Evolutionary conservation across 2,888 invertebrate genomes (phyloP).

Genomic region (Hydroisotoma schaefferi): DNA sequence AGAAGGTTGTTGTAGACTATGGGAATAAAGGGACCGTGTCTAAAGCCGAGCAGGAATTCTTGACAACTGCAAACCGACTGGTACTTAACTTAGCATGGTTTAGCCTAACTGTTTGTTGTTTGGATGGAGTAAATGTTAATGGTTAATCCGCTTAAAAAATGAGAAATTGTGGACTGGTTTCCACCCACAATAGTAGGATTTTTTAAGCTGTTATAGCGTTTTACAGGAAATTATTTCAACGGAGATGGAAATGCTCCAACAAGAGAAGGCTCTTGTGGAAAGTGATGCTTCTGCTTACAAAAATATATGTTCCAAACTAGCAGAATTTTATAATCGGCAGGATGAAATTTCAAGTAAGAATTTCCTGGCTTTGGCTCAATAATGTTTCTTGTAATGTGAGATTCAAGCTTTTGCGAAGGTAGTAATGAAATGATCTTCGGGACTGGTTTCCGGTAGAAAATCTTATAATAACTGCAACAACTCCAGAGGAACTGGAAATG

Average conservation of each 20-base stretch:
- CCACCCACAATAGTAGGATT: too few species aligned
- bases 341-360: conserved; percentile 40
- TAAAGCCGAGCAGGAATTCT: conserved; percentile 42
- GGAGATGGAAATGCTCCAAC: conserved; percentile 47
- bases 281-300: conserved; percentile 40
- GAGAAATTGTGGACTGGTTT: too few species aligned
- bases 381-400: background rate
- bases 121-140: too few species aligned
- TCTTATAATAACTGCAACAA: conserved; percentile 21
- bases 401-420: background rate
- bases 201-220: conserved; percentile 6
- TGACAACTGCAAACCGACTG: conserved; percentile 41
- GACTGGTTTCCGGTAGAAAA: conserved; percentile 16
- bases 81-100: too few species aligned
- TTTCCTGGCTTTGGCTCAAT: background rate
- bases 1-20: conserved; percentile 28
- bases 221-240: conserved; percentile 45
- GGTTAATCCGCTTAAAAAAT: too few species aligned
- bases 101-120: background rate
- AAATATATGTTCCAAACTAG: conserved; percentile 29
- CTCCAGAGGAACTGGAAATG: conserved; percentile 25
- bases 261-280: conserved; percentile 44
- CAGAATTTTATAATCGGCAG: conserved; percentile 41
- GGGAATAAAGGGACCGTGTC: conserved; percentile 31
- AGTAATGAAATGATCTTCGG: too few species aligned